phyloP scores from a whole-genome alignment of 2,888 invertebrate species.

The Raillietiella orientalis region DNA sequence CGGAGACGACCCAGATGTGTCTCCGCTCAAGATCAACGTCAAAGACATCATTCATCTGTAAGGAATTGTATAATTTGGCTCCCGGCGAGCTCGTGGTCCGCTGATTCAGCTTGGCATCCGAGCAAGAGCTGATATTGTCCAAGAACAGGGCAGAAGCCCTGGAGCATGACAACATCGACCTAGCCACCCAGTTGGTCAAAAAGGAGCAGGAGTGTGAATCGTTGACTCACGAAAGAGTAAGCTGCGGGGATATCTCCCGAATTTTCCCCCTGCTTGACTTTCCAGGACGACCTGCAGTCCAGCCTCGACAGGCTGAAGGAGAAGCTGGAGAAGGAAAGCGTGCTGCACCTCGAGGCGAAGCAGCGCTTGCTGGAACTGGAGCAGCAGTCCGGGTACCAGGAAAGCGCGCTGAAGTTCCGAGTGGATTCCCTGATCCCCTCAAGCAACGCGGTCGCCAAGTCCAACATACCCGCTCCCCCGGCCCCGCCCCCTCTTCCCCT shows the following conservation, averaged over 20 bases:
- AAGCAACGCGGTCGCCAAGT: constrained; percentile 11
- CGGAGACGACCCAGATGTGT: constrained; percentile 44
- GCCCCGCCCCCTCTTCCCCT: constrained; percentile 7
- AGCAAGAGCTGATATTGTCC: constrained; percentile 63
- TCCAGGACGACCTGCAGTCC: background rate
- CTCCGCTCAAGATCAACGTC: constrained; percentile 60
- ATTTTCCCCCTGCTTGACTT: too few species aligned
- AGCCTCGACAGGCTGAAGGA: constrained; percentile 46
- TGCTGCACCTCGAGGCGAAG: constrained; percentile 51
- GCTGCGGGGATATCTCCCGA: too few species aligned
- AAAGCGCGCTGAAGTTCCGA: constrained; percentile 8
- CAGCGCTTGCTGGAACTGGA: constrained; percentile 32
- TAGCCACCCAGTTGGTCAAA: constrained; percentile 53
- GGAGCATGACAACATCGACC: constrained; percentile 56
- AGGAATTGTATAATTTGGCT: constrained; percentile 8
- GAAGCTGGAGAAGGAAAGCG: constrained; percentile 57
- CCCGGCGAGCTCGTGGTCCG: background rate
- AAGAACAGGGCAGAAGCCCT: constrained; percentile 54
- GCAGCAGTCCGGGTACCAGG: constrained; percentile 14
- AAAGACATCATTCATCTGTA: constrained; percentile 51
- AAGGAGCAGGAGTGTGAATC: constrained; percentile 72
- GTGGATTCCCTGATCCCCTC: constrained; percentile 6
- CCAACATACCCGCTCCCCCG: constrained; percentile 9
- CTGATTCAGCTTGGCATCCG: constrained; percentile 34
- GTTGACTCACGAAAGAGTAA: constrained; percentile 46